Conservation (phyloP, 2,888 invertebrate species). For the Steinernema carpocapsae region DNA sequence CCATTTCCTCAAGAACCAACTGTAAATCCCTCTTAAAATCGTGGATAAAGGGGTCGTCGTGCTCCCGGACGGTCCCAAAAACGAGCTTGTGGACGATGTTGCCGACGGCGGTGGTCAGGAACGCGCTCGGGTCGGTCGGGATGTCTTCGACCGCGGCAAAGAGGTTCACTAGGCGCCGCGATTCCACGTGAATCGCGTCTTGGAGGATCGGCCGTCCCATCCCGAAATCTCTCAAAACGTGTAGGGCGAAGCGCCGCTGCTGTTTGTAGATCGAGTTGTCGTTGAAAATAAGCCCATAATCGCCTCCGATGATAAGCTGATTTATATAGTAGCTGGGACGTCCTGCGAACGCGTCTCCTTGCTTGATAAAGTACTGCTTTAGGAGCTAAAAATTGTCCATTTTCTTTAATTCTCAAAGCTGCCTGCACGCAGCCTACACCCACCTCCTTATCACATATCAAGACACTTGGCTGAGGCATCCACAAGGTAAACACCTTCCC, state of each 20-base stretch:
- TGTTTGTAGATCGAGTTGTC: slow-evolving; percentile 8
- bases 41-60: slow-evolving; percentile 17
- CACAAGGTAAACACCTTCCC: slow-evolving; percentile 16
- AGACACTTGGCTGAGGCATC: background rate
- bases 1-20: background rate
- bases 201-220: background rate
- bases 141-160: background rate
- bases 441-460: slow-evolving; percentile 12
- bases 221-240: background rate
- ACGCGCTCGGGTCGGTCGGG: background rate
- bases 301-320: background rate
- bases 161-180: background rate
- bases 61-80: slow-evolving; percentile 15
- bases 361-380: background rate
- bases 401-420: too few relatives aligned
- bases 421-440: background rate
- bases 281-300: slow-evolving; percentile 10
- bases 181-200: background rate
- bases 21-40: background rate
- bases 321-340: background rate
- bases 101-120: slow-evolving; percentile 20
- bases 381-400: background rate
- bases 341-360: background rate
- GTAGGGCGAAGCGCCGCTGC: slow-evolving; percentile 12
- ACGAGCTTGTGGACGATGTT: slow-evolving; percentile 25